Conservation (phyloP, 2,113 vertebrate species). For the Erpornis zantholeuca region DNA sequence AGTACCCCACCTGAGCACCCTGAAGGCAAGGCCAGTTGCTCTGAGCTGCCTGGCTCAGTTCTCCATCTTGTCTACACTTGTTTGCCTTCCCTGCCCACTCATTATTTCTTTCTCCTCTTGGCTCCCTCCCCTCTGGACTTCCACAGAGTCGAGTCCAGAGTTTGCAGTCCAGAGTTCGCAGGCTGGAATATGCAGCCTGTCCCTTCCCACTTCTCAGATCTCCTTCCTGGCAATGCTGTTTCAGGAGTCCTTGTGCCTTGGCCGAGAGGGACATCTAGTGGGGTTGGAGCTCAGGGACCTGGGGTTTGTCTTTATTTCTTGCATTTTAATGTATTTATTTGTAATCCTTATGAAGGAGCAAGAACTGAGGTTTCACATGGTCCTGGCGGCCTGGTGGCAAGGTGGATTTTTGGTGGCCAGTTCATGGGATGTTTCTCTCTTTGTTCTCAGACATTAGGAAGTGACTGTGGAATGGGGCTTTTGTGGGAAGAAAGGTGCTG, state of each 20-base stretch:
- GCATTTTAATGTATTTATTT: background rate
- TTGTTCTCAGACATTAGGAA: background rate
- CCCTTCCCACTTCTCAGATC: background rate
- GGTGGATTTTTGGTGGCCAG: background rate
- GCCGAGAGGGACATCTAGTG: conserved; percentile 30
- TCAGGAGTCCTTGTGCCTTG: background rate
- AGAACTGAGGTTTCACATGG: background rate
- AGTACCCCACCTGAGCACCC: background rate
- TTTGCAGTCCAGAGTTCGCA: too few relatives aligned
- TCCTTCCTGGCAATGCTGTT: background rate
- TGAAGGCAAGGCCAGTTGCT: background rate
- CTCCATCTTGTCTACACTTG: background rate
- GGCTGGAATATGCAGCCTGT: background rate
- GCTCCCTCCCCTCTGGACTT: background rate
- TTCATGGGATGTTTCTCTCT: background rate
- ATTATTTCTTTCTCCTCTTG: background rate
- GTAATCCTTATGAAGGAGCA: background rate
- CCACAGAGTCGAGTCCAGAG: too few relatives aligned
- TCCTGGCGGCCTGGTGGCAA: background rate
- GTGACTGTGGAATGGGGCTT: background rate
- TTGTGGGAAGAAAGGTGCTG: background rate
- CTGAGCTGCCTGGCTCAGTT: background rate
- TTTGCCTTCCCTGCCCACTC: background rate
- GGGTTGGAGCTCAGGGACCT: background rate
- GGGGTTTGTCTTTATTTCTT: too few relatives aligned